phyloP scores from a whole-genome alignment of 2,113 vertebrate genomes.

The Rhea americana region DNA sequence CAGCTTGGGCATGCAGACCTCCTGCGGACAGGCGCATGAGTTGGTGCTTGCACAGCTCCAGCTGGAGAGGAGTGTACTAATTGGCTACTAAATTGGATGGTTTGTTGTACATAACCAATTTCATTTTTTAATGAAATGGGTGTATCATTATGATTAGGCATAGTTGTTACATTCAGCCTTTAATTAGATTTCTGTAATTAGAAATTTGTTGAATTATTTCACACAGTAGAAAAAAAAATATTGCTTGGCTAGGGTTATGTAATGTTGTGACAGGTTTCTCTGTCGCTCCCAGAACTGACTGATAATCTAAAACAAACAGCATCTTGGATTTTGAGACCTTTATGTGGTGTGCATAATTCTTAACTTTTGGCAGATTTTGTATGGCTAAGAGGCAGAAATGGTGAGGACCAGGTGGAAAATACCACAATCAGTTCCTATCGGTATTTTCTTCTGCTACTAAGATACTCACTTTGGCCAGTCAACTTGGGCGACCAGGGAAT shows the following conservation, averaged over 20 bases:
- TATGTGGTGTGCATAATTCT: not conserved
- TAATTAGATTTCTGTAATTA: slow-evolving; percentile 55
- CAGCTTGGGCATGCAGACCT: rapidly evolving
- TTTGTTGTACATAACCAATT: not conserved
- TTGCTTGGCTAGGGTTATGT: not conserved
- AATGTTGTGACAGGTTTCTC: rapidly evolving
- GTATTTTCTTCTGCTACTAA: not conserved
- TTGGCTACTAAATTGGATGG: not conserved
- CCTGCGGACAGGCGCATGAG: rapidly evolving
- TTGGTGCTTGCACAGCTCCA: not conserved
- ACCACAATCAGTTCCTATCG: rapidly evolving
- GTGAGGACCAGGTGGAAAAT: not conserved
- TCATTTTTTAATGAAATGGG: not conserved
- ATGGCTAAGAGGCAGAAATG: not conserved
- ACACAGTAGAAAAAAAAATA: not conserved
- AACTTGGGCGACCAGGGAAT: not conserved
- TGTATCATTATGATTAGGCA: slow-evolving; percentile 17
- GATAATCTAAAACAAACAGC: not conserved
- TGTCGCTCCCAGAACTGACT: not conserved
- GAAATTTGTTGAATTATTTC: slow-evolving; percentile 13
- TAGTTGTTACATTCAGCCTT: not conserved
- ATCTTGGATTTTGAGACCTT: not conserved
- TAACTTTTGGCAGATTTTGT: not conserved
- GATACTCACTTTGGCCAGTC: not conserved
- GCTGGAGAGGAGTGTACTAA: not conserved